phyloP scores from a whole-genome alignment of 2,797 vertebrate genomes.

The Vultur gryphus region DNA sequence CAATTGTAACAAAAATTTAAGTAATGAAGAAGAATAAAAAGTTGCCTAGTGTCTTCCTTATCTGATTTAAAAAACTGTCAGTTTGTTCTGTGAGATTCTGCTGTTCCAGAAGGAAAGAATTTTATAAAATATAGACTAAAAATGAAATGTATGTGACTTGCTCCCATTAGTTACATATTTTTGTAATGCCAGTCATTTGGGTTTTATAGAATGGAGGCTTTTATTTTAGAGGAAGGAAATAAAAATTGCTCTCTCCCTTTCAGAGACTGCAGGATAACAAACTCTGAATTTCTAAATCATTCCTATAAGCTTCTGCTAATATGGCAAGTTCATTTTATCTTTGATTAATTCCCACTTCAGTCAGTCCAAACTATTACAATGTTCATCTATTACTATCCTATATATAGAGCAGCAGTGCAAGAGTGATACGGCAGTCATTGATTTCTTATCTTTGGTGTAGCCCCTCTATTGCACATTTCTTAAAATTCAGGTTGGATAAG shows the following conservation, averaged over 20 bases:
- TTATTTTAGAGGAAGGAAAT: neutral
- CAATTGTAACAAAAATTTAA: neutral
- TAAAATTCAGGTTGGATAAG: neutral
- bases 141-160: neutral
- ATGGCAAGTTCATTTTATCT: neutral
- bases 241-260: neutral
- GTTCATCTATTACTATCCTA: neutral
- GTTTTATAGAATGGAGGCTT: neutral
- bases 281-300: neutral
- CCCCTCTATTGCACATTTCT: neutral
- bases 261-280: neutral
- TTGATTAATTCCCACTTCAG: neutral
- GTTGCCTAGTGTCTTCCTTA: neutral
- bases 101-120: neutral
- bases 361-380: neutral
- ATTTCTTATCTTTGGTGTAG: neutral
- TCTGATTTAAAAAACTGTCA: neutral
- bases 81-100: neutral
- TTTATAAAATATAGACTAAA: neutral
- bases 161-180: neutral
- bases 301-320: neutral
- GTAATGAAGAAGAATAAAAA: neutral
- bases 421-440: neutral
- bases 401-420: neutral
- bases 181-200: neutral